These are phyloP conservation scores for Dromaius novaehollandiae DNA, from an alignment of 2,113 vertebrate genomes.

Conservation along the genomic window DNA sequence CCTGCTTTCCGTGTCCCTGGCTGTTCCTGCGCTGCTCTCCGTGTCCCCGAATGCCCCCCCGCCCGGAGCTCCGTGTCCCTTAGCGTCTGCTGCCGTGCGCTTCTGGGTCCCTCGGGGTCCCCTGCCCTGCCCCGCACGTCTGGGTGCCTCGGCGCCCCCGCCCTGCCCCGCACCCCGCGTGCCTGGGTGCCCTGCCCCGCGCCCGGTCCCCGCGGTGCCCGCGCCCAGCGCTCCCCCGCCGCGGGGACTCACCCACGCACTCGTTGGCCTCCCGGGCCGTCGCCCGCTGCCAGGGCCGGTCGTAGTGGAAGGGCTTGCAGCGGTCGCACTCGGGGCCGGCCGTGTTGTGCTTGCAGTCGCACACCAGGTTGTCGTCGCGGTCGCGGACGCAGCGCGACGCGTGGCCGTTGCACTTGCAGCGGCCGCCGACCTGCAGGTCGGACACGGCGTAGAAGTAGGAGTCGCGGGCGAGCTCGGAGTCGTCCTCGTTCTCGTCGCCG, in stretches of 20 bases:
- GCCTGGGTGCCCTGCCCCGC: no score
- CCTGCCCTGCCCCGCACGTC: neutral
- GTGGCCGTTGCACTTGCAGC: slow-evolving; percentile 98
- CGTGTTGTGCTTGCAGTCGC: slow-evolving; percentile 97
- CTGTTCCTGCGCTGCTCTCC: neutral
- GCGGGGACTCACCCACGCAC: slow-evolving; percentile 91
- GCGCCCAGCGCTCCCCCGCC: neutral
- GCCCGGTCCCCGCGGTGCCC: no score
- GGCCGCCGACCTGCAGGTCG: slow-evolving; percentile 96
- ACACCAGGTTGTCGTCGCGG: slow-evolving; percentile 90
- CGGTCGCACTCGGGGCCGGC: slow-evolving; percentile 97
- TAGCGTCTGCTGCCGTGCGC: neutral
- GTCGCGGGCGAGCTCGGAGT: slow-evolving; percentile 93
- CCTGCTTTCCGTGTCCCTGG: neutral
- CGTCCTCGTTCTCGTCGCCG: slow-evolving; percentile 95
- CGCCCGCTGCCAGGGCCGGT: slow-evolving; percentile 97
- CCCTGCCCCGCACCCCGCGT: neutral
- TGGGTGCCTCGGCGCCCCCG: neutral
- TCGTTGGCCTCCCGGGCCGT: slow-evolving; percentile 97
- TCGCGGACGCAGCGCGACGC: slow-evolving; percentile 95
- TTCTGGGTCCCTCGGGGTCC: neutral
- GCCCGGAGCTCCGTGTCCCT: neutral
- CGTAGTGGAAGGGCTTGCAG: slow-evolving; percentile 98
- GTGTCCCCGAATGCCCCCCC: neutral
- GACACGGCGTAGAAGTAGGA: slow-evolving; percentile 96